Percentiles rank a stretch among this genome's conserved stretches.
These are phyloP conservation scores for Deilephila porcellus DNA, from an alignment of 2,888 invertebrate species.

Conservation along the genomic window DNA sequence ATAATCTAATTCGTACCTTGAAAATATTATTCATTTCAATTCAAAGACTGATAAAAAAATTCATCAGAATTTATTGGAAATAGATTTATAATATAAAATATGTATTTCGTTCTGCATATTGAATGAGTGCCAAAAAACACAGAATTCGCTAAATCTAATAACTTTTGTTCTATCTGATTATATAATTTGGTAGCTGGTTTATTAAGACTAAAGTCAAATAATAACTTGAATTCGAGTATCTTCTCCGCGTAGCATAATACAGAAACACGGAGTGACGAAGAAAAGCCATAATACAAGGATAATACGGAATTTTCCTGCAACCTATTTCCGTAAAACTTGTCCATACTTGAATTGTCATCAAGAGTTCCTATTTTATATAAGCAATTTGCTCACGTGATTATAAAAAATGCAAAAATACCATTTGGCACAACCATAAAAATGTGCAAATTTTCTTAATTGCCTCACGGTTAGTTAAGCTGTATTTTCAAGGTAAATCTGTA, in stretches of 20 bases:
- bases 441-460: conserved; percentile 11
- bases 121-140: neutral
- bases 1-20: no score
- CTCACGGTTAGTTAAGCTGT: neutral
- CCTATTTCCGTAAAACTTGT: no score
- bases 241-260: neutral
- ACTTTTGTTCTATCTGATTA: neutral
- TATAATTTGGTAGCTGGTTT: neutral
- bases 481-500: conserved; percentile 5
- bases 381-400: neutral
- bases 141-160: neutral
- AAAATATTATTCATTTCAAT: neutral
- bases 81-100: neutral
- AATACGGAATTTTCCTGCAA: neutral
- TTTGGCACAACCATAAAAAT: conserved; percentile 22
- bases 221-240: neutral
- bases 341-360: neutral
- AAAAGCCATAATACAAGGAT: neutral
- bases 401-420: conserved; percentile 6
- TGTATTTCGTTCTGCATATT: neutral
- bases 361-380: neutral
- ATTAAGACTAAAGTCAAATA: neutral
- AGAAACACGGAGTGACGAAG: neutral
- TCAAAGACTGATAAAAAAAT: neutral
- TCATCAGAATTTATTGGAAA: neutral